A percentile compares a stretch with the other conserved stretches of the same genome.
These are phyloP conservation scores for Tinea semifulvella DNA, from an alignment of 2,888 invertebrate genomes.

Conservation along the genomic window DNA sequence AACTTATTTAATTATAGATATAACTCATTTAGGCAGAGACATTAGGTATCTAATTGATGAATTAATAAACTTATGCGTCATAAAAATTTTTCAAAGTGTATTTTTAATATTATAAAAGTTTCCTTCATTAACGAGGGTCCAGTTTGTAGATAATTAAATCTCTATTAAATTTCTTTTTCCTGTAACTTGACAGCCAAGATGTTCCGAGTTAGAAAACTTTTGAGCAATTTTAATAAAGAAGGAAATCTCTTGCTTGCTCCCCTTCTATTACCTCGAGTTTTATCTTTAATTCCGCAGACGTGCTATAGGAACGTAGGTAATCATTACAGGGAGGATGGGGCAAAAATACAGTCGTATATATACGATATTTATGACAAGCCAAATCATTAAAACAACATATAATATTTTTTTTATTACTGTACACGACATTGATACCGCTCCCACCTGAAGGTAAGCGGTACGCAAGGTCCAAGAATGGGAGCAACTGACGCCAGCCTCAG, in stretches of 20 bases:
- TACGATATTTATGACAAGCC: too few species aligned
- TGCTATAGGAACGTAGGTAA: constrained; percentile 27
- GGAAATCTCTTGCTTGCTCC: constrained; percentile 35
- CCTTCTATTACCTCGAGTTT: constrained; percentile 36
- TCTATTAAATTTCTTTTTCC: constrained; percentile 8
- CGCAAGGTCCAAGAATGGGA: too few species aligned
- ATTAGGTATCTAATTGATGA: not conserved
- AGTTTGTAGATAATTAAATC: constrained; percentile 7
- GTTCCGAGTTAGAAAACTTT: constrained; percentile 31
- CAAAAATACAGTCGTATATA: too few species aligned
- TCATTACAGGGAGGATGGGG: constrained; percentile 32
- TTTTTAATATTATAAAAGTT: not conserved
- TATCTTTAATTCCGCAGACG: constrained; percentile 38
- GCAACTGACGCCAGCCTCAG: too few species aligned
- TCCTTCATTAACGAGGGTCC: not conserved
- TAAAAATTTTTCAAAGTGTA: constrained; percentile 1
- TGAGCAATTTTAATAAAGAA: constrained; percentile 37
- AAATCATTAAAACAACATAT: too few species aligned
- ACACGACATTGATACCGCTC: too few species aligned
- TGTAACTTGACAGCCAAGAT: constrained; percentile 20
- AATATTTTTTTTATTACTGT: too few species aligned
- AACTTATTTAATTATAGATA: too few species aligned
- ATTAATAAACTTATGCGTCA: not conserved
- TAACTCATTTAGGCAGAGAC: too few species aligned
- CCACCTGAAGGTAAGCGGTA: too few species aligned